Evolutionary conservation across 2,797 vertebrate genomes (phyloP).

Genomic region (Mormyrus hasselquistii): DNA sequence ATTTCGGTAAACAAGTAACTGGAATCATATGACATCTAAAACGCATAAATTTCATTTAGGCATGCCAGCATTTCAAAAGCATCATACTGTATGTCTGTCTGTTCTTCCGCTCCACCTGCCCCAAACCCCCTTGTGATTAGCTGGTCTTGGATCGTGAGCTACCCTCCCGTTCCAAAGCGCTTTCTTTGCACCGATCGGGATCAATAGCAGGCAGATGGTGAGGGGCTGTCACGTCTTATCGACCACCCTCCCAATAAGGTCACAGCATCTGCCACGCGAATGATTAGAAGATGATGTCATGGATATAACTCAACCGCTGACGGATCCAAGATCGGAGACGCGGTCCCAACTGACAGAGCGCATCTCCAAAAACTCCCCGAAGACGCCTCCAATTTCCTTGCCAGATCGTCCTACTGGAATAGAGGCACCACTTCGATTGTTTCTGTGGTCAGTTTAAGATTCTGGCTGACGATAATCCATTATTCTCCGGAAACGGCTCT

Average conservation of each 20-base stretch:
- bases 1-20: not conserved
- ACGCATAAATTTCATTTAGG: not conserved
- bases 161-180: constrained; percentile 22
- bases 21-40: not conserved
- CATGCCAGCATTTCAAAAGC: not conserved
- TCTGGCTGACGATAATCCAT: not conserved
- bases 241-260: constrained; percentile 57
- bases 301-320: constrained; percentile 27
- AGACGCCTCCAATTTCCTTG: not conserved
- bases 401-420: not conserved
- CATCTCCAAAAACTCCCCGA: not conserved
- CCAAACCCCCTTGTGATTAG: not conserved
- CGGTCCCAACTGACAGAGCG: constrained; percentile 15
- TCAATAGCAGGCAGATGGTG: constrained; percentile 54
- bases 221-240: constrained; percentile 43
- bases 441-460: not conserved
- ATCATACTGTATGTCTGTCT: not conserved
- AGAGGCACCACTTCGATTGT: not conserved
- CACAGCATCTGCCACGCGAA: constrained; percentile 52
- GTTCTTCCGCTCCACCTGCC: not conserved
- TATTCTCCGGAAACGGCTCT: constrained; percentile 2
- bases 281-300: constrained; percentile 34
- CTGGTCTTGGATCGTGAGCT: not conserved
- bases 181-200: constrained; percentile 50
- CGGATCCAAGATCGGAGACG: constrained; percentile 29